Base-by-base conservation (phyloP, 2,797 vertebrate genomes). In the Ambastaia sidthimunki region DNA sequence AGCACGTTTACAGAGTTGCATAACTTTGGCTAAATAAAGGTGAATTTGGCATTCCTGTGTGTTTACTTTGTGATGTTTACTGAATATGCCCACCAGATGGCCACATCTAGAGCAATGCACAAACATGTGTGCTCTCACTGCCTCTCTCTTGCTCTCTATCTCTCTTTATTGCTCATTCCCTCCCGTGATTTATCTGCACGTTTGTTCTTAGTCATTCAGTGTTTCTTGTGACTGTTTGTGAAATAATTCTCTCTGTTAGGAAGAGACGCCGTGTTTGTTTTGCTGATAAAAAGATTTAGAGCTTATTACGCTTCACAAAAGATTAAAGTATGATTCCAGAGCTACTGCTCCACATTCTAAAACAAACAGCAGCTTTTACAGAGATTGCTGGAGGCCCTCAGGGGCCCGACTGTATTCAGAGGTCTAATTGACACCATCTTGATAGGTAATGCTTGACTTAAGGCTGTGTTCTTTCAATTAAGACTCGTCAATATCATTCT, bases 361-460 rank as follows among this genome's bases (percentile, higher is more conserved):
- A 74, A 18, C 73, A 85, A 63, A 82, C 50, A 50, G 57, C 59
- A 78, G 72, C 69, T 75, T 83, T 73, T 82, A 83, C 76, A 62
- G 76, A 41, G 41, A 75, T 77, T 71, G 73, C 57, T 67, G 60
- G 34, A 52, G 48, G 60, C 67, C 74, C 65, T 71, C 80, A 85
- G 82, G 82, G 86, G 57, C 69, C 90, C 62, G 31, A 78, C 78
- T 87, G 71, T 87, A 89, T 91, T 90, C 87, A 88, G 91, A 87
- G 88, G 88, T 85, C 90, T 91, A 91, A 91, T 92, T 93, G 92
- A 90, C 90, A 92, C 90, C 85, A 88, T 89, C 88, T 86, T 92
- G 87, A 62, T 89, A 85, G 80, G 78, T 91, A 92, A 93, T 93
- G 85, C 87, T 78, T 89, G 88, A 93, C 91, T 90, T 83, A 87